Evolutionary conservation across 2,797 vertebrate genomes (phyloP), one percentile per base, ranked within the genome.

Genomic region (Cynodonichthys magdalenae): DNA sequence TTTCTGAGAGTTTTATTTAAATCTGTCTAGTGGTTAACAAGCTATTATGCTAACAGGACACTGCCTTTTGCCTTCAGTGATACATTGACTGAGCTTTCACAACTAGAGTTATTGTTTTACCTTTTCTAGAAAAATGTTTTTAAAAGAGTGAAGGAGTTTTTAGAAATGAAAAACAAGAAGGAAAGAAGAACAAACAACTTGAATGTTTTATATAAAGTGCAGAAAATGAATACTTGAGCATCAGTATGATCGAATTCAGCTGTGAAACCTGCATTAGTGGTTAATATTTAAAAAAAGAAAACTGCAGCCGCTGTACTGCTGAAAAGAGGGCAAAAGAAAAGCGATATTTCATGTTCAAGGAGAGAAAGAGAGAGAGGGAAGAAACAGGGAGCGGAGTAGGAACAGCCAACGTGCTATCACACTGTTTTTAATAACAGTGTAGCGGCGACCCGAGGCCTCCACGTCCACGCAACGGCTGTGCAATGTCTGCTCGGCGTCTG

Each of bases 381-480:
- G 80, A 80, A 77, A 73, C 65, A 59, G 79, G 63, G 74, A 87
- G 83, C 81, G 74, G 70, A 77, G 82, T 63, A 72, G 85, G 88
- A 93, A 92, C 90, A 92, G 92, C 87, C 91, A 87, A 92, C 89
- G 90, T 92, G 92, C 86, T 90, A 93, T 94, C 92, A 93, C 93
- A 86, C 93, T 92, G 92, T 93, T 93, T 93, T 91, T 91, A 91
- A 92, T 92, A 92, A 91, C 90, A 86, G 84, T 79, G 87, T 81
- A 85, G 82, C 82, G 73, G 90, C 90, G 89, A 91, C 92, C 92
- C 90, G 82, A 91, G 89, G 91, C 92, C 90, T 90, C 83, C 87
- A 91, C 89, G 77, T 94, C 93, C 92, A 94, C 92, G 93, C 93
- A 94, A 92, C 92, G 92, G 90, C 93, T 94, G 93, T 93, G 92